These are phyloP conservation scores for Corapipo altera DNA, from an alignment of 2,113 vertebrate species.

Conservation along the genomic window DNA sequence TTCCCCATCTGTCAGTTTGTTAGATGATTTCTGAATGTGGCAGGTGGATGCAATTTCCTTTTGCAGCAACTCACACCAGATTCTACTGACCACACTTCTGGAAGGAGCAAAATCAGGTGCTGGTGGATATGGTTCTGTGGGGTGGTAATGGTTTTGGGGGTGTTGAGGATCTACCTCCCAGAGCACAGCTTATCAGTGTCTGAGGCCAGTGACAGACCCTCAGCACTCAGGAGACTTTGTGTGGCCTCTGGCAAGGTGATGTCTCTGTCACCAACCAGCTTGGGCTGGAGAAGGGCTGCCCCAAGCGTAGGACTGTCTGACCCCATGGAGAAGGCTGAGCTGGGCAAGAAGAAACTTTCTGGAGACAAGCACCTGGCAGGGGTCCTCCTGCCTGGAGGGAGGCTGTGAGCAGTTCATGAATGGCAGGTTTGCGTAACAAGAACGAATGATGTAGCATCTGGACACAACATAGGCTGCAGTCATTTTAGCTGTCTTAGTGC, in stretches of 20 bases:
- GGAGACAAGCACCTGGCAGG: neutral
- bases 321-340: neutral
- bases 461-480: neutral
- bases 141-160: rapidly evolving
- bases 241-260: neutral
- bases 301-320: rapidly evolving
- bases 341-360: neutral
- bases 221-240: neutral
- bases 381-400: neutral
- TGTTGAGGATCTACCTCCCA: neutral
- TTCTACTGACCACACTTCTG: neutral
- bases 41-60: neutral
- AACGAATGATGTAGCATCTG: neutral
- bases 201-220: neutral
- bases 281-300: neutral
- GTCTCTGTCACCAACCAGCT: neutral
- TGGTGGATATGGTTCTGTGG: neutral
- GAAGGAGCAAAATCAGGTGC: neutral
- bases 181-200: neutral
- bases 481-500: neutral
- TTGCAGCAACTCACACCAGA: neutral
- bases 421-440: neutral
- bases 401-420: neutral
- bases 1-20: neutral
- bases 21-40: neutral